Conservation (phyloP, 2,797 vertebrate species). For the Catharus ustulatus region DNA sequence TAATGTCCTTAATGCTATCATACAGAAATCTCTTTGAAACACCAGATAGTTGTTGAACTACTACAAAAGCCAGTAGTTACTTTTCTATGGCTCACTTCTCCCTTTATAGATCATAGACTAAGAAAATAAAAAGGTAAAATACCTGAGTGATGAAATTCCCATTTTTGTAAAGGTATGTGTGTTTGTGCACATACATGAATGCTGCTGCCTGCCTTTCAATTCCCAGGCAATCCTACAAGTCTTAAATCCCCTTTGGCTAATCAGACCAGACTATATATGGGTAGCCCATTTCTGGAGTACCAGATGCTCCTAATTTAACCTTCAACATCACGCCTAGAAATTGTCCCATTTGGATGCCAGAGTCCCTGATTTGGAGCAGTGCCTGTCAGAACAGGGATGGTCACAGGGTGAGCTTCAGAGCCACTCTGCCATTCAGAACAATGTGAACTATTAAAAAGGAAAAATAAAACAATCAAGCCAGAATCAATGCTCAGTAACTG, state of each 20-base stretch:
- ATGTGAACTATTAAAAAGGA: not conserved
- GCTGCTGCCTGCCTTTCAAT: not conserved
- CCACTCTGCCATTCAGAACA: not conserved
- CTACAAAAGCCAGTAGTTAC: not conserved
- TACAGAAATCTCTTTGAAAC: not conserved
- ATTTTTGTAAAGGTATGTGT: not conserved
- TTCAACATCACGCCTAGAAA: slow-evolving; percentile 33
- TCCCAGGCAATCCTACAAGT: not conserved
- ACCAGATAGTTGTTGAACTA: not conserved
- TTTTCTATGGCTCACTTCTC: not conserved
- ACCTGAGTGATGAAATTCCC: not conserved
- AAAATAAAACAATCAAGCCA: not conserved
- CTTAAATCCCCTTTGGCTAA: not conserved
- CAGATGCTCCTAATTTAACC: slow-evolving; percentile 55
- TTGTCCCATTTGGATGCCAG: slow-evolving; percentile 21
- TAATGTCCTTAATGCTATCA: not conserved
- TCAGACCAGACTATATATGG: not conserved
- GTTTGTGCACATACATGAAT: not conserved
- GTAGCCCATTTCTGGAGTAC: slow-evolving; percentile 18
- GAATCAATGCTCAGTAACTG: not conserved
- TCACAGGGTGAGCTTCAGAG: not conserved
- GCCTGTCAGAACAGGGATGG: not conserved
- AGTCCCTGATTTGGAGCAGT: not conserved
- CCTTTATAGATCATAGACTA: not conserved
- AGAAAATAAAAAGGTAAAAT: not conserved